These are phyloP conservation scores for Takifugu flavidus DNA, from an alignment of 2,113 vertebrate species.

Conservation along the genomic window DNA sequence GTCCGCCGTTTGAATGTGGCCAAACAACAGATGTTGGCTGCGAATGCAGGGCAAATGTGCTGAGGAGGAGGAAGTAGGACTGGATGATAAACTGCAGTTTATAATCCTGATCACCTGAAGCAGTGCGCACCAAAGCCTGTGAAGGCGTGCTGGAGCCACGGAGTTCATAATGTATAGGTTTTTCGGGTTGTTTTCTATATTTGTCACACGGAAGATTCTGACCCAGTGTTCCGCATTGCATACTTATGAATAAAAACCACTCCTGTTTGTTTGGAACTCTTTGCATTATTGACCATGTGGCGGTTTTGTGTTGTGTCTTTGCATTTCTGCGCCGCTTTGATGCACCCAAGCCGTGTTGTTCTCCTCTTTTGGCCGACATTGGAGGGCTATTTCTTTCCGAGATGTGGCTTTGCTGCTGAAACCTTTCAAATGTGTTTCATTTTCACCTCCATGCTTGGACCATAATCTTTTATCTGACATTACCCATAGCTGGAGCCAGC, in stretches of 20 bases:
- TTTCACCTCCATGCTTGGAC: slow-evolving; percentile 62
- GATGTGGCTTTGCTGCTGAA: slow-evolving; percentile 25
- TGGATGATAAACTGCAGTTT: slow-evolving; percentile 20
- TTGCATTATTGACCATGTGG: too few relatives aligned
- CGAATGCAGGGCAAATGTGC: slow-evolving; percentile 7
- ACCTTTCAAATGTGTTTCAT: slow-evolving; percentile 62
- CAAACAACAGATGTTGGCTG: slow-evolving; percentile 66
- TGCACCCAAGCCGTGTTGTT: background rate
- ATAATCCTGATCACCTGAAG: slow-evolving; percentile 24
- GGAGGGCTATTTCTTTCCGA: slow-evolving; percentile 7
- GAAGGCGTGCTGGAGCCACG: too few relatives aligned
- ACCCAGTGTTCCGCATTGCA: background rate
- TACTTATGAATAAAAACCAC: too few relatives aligned
- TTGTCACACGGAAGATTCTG: background rate
- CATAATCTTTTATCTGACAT: slow-evolving; percentile 37
- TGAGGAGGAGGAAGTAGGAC: slow-evolving; percentile 2
- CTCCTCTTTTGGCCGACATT: slow-evolving; percentile 5
- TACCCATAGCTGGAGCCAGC: slow-evolving; percentile 52
- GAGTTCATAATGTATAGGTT: too few relatives aligned
- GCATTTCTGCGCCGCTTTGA: too few relatives aligned
- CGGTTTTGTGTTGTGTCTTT: too few relatives aligned
- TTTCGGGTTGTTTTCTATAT: too few relatives aligned
- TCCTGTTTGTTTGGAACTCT: background rate
- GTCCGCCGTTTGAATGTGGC: slow-evolving; percentile 32
- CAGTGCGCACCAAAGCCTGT: too few relatives aligned